Evolutionary conservation across 2,113 vertebrate species (phyloP).

Genomic region (Piprites chloris): DNA sequence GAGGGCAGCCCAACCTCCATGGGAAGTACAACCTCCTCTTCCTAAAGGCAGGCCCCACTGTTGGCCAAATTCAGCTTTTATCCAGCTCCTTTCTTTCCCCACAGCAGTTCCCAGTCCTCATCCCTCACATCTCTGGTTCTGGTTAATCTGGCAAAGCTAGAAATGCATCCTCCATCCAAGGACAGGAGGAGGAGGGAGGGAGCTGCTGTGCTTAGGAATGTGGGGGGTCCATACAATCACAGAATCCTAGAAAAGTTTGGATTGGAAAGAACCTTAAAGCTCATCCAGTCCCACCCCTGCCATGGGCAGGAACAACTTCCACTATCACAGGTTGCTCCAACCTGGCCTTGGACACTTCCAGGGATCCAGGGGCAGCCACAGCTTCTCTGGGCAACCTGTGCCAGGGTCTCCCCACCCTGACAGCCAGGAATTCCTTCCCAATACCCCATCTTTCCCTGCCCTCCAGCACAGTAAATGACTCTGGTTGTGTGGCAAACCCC

Average conservation of each 20-base stretch:
- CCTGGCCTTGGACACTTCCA: not conserved
- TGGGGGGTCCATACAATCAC: not conserved
- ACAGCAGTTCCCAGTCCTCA: not conserved
- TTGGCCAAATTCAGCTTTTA: not conserved
- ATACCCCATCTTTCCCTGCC: not conserved
- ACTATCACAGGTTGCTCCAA: fast-evolving
- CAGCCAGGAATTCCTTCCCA: not conserved
- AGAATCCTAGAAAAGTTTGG: not conserved
- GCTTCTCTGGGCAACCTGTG: not conserved
- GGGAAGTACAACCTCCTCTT: not conserved
- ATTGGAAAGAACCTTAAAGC: not conserved
- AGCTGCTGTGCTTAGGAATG: not conserved
- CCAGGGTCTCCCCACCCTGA: fast-evolving
- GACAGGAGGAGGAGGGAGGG: not conserved
- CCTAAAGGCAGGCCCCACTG: fast-evolving
- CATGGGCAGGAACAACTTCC: not conserved
- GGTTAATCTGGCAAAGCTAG: not conserved
- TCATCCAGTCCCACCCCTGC: not conserved
- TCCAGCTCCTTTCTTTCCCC: not conserved
- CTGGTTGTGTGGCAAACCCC: not conserved
- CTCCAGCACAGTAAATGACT: not conserved
- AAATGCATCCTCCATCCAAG: not conserved
- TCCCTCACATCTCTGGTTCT: not conserved
- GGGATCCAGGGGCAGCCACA: not conserved
- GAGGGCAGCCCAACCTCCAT: not conserved